These are phyloP conservation scores for Drosophila acutilabella DNA, from an alignment of 2,888 invertebrate species.

Conservation along the genomic window DNA sequence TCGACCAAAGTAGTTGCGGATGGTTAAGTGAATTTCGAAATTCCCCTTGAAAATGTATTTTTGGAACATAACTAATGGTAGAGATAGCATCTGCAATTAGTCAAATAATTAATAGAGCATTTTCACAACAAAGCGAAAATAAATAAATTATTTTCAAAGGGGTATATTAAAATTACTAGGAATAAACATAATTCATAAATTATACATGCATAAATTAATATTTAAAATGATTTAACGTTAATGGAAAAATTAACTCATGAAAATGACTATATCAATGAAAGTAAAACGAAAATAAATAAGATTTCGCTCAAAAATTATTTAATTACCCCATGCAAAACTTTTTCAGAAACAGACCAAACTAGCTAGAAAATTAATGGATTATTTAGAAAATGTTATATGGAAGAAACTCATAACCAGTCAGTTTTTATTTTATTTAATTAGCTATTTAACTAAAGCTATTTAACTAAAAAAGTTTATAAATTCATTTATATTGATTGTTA, in stretches of 20 bases:
- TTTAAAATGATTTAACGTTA: too few relatives aligned
- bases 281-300: constrained; percentile 68
- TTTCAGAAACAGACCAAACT: neutral
- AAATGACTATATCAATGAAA: too few relatives aligned
- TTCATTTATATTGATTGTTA: neutral
- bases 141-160: neutral
- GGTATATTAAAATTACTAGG: too few relatives aligned
- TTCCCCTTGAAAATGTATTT: constrained; percentile 18
- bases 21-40: constrained; percentile 19
- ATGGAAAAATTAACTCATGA: too few relatives aligned
- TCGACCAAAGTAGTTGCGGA: constrained; percentile 20
- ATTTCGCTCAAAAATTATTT: constrained; percentile 9
- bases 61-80: constrained; percentile 1
- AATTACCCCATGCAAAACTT: neutral
- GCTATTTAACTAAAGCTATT: too few relatives aligned
- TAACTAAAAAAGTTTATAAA: too few relatives aligned
- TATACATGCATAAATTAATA: too few relatives aligned
- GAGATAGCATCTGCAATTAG: constrained; percentile 12
- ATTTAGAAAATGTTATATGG: too few relatives aligned
- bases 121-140: neutral
- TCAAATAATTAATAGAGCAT: constrained; percentile 4
- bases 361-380: neutral
- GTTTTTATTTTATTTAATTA: too few relatives aligned
- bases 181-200: too few relatives aligned
- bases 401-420: too few relatives aligned